Evolutionary conservation across 2,797 vertebrate genomes (phyloP), one percentile per base, ranked within the genome.

Genomic region (Mallotus villosus): DNA sequence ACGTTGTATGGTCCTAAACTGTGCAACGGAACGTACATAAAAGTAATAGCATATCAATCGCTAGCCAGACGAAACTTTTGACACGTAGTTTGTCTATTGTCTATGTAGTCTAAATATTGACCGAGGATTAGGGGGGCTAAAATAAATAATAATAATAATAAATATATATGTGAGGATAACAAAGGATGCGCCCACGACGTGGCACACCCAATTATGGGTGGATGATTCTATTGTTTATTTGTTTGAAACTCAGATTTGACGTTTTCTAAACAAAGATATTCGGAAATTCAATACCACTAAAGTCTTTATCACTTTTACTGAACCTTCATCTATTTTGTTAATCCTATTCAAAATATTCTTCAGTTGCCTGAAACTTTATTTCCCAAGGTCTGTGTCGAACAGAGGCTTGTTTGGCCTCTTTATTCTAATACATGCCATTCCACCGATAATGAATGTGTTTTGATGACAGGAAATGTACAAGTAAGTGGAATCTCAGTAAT

Each of bases 391-490:
- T 74, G 57, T 63, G 22, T 79, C 41, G 68, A 72, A 80, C 68
- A 81, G 70, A 82, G 49, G 63, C 51, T 60, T 34, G 12, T 49
- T 73, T 37, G 62, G 19, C 49, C 12, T 46, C 12, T 46, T 55
- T 53, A 73, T 78, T 65, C 76, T 82, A 72, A 77, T 83, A 85
- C 81, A 83, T 75, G 64, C 53, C 75, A 84, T 82, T 80, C 63
- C 78, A 59, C 24, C 78, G 75, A 83, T 90, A 85, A 91, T 89
- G 85, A 73, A 85, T 88, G 80, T 81, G 78, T 86, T 90, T 80
- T 83, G 86, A 84, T 85, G 69, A 85, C 65, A 53, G 57, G 83
- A 77, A 76, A 61, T 73, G 51, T 55, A 55, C 51, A 55, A 46
- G 49, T 29, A 68, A 78, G 73, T 85, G 85, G 83, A 91, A 90